A percentile compares a stretch with the other conserved stretches of the same genome.
phyloP scores from a whole-genome alignment of 2,888 invertebrate species.

The Tiphia femorata region DNA sequence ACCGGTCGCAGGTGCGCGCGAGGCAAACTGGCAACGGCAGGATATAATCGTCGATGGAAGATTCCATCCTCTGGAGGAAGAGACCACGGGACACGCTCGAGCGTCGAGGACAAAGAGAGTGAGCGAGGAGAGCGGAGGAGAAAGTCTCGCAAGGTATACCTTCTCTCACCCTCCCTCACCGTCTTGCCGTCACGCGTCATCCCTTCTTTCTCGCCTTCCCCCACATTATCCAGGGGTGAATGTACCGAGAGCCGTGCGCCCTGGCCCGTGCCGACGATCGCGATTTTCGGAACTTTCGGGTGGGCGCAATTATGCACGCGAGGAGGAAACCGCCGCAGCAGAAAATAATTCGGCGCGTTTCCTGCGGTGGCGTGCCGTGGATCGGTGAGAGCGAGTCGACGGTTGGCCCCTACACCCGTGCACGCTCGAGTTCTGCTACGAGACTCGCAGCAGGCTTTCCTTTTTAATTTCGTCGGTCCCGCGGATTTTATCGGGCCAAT shows the following conservation, averaged over 20 bases:
- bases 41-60: constrained; percentile 28
- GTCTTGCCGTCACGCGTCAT: no score
- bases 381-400: no score
- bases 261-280: no score
- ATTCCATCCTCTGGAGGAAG: constrained; percentile 16
- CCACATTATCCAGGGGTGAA: background rate
- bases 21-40: constrained; percentile 9
- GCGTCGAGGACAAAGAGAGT: background rate
- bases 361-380: no score
- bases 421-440: constrained; percentile 5
- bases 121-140: constrained; percentile 30
- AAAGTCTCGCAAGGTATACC: constrained; percentile 31
- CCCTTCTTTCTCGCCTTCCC: no score
- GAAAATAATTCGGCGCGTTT: constrained; percentile 26
- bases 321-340: constrained; percentile 12
- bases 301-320: constrained; percentile 37
- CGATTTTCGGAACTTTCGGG: constrained; percentile 28
- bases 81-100: constrained; percentile 1
- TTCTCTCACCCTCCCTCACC: no score
- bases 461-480: constrained; percentile 15
- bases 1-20: constrained; percentile 31
- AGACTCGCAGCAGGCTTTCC: background rate
- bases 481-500: constrained; percentile 28
- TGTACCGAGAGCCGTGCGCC: no score
- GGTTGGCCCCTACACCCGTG: background rate